Percentiles rank a stretch among this genome's conserved stretches.
These are phyloP conservation scores for Agriotes lineatus DNA, from an alignment of 2,888 invertebrate genomes.

Conservation along the genomic window DNA sequence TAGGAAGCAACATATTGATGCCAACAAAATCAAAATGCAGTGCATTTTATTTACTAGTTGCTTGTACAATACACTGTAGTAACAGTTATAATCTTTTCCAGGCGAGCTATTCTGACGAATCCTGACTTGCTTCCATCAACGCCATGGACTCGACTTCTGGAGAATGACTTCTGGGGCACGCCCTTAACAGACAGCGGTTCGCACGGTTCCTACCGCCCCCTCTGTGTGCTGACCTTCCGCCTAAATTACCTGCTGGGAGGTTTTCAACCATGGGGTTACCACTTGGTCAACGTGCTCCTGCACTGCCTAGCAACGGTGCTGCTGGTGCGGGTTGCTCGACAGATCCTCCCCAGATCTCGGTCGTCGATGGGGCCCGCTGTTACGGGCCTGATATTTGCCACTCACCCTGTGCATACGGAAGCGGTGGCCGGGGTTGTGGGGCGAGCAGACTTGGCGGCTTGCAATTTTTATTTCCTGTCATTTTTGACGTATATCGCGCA, in stretches of 20 bases:
- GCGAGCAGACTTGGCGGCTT: constrained; percentile 92
- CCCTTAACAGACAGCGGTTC: constrained; percentile 92
- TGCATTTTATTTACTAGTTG: too few relatives aligned
- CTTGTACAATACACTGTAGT: too few relatives aligned
- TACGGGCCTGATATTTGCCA: constrained; percentile 90
- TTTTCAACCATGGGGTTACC: constrained; percentile 93
- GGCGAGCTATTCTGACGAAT: constrained; percentile 95
- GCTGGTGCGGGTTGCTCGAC: constrained; percentile 82
- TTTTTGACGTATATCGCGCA: constrained; percentile 89
- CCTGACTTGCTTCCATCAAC: constrained; percentile 89
- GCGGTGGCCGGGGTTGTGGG: constrained; percentile 97
- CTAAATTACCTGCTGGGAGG: constrained; percentile 94
- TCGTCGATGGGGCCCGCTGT: constrained; percentile 78
- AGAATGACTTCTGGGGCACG: constrained; percentile 99
- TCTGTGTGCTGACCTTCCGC: constrained; percentile 95
- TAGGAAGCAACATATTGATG: too few relatives aligned
- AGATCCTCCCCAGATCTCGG: constrained; percentile 75
- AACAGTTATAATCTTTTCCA: constrained; percentile 69
- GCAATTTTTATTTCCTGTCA: constrained; percentile 89
- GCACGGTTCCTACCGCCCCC: constrained; percentile 96
- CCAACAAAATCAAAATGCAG: too few relatives aligned
- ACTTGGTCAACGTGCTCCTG: constrained; percentile 89
- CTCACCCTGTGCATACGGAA: constrained; percentile 97
- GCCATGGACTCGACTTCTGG: constrained; percentile 84
- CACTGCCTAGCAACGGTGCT: constrained; percentile 88